Percentiles rank a stretch among this genome's conserved stretches.
Evolutionary conservation across 2,888 invertebrate species (phyloP).

Genomic region (Meiosimyza decipiens): DNA sequence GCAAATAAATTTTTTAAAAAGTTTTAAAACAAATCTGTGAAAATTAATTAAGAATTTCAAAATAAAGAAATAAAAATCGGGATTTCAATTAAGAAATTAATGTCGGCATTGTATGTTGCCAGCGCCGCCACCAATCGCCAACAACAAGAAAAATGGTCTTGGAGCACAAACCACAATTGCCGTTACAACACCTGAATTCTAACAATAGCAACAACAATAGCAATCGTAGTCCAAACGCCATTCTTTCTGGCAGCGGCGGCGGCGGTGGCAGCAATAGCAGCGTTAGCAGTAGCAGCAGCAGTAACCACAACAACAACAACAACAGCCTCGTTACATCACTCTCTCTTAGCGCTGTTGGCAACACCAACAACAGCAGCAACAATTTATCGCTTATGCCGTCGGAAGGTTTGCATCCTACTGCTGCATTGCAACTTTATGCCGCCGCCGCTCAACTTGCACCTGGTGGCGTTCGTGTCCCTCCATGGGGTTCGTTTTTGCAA

Average conservation of each 20-base stretch:
- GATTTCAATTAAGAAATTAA: conserved; percentile 39
- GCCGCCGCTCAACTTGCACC: conserved; percentile 64
- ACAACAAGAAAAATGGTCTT: conserved; percentile 56
- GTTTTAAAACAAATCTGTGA: not conserved
- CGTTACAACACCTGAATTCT: conserved; percentile 41
- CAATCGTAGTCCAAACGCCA: conserved; percentile 37
- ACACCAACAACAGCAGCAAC: conserved; percentile 28
- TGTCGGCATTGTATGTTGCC: conserved; percentile 8
- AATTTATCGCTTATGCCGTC: conserved; percentile 53
- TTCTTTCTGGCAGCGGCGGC: conserved; percentile 41
- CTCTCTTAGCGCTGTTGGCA: conserved; percentile 26
- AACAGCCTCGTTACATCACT: conserved; percentile 39
- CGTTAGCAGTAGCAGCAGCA: conserved; percentile 29
- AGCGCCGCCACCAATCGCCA: conserved; percentile 1
- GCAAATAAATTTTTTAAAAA: not conserved
- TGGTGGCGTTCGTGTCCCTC: conserved; percentile 63
- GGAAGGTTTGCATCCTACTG: conserved; percentile 64
- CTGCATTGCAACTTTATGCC: conserved; percentile 62
- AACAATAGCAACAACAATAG: conserved; percentile 35
- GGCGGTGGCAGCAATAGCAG: conserved; percentile 34
- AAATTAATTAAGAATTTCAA: conserved; percentile 16
- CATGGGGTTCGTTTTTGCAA: conserved; percentile 63
- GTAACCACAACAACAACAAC: conserved; percentile 30
- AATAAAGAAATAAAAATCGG: conserved; percentile 40
- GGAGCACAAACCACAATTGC: conserved; percentile 54